Evolutionary conservation across 1,140 invertebrate genomes (phyloP), one percentile per base, ranked within the genome.

Genomic region (Hycleus phaleratus): DNA sequence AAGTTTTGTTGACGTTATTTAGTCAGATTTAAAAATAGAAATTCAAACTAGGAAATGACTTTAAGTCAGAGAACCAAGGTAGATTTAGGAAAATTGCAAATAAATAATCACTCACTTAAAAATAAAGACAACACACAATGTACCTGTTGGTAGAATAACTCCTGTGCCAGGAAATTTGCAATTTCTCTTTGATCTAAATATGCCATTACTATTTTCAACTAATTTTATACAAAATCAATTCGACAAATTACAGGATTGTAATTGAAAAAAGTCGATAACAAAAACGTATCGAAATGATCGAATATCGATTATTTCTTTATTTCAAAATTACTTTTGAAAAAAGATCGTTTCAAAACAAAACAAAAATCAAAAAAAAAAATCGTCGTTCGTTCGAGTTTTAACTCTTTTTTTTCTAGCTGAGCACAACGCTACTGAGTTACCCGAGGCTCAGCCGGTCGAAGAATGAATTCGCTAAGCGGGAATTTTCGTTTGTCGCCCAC

Each of bases 151-250:
- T 83, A 86, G 75, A 85, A 85, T 73, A 89, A 78, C 78, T 89
- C 87, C 73, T 85, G 87, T 66, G 86, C 85, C 64, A 89, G 80
- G 74, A 89, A 85, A 75, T 83, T 87, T 57, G 86, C 84, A 72
- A 88, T 84, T 77, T 89, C 87, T 76, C 83, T 81, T 64, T 86
- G 83, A 78, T 89, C 86, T 76, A 88, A 84, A 73, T 65, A 71
- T 50, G 69, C 70, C 71, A 72, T 72, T n/a, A n/a, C n/a, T 39
- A 60, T 32, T 32, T 32, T 18, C 18, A 18, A 18, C 18, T 18
- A 18, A 18, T 18, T 18, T 18, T 18, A 18, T 18, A 18, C 18
- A 18, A 18, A 18, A 18, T 18, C 18, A 18, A 18, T 18, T 18
- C 18, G 54, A 49, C 11, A 10, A 42, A 42, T 8, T 3, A 42